Conservation (phyloP, 1,140 invertebrate species). For the Phthorimaea operculella region DNA sequence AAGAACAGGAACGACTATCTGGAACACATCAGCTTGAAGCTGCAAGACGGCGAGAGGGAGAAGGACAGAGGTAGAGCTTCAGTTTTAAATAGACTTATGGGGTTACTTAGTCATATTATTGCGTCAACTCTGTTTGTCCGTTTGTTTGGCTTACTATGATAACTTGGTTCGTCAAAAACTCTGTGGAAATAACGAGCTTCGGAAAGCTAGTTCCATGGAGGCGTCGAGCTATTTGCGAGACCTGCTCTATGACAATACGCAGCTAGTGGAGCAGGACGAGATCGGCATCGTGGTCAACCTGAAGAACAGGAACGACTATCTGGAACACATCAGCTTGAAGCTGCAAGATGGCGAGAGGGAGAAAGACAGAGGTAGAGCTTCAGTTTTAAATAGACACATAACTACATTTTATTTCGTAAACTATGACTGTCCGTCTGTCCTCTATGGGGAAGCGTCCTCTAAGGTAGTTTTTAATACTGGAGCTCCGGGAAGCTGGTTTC, state of each 20-base stretch:
- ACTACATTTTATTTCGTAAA: no score
- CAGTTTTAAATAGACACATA: no score
- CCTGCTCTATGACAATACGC: conserved; percentile 67
- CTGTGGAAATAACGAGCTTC: no score
- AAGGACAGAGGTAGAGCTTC: conserved; percentile 46
- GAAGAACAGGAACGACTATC: conserved; percentile 46
- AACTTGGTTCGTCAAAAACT: no score
- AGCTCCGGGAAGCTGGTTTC: conserved; percentile 65
- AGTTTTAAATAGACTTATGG: no score
- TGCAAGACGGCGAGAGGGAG: conserved; percentile 58
- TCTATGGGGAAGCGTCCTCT: no score
- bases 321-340: conserved; percentile 55
- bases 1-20: conserved; percentile 55
- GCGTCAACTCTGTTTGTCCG: no score
- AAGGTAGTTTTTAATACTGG: conserved; percentile 64
- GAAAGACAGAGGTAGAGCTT: conserved; percentile 44
- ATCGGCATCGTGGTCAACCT: conserved; percentile 60
- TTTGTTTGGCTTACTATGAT: no score
- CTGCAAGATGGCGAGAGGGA: conserved; percentile 59
- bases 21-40: conserved; percentile 47
- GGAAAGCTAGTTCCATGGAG: conserved; percentile 59
- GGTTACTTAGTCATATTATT: no score
- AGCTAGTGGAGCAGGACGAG: conserved; percentile 54
- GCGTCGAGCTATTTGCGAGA: conserved; percentile 62
- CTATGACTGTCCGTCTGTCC: no score